Conservation (phyloP, 2,888 invertebrate genomes). For the Entomobrya proxima region DNA sequence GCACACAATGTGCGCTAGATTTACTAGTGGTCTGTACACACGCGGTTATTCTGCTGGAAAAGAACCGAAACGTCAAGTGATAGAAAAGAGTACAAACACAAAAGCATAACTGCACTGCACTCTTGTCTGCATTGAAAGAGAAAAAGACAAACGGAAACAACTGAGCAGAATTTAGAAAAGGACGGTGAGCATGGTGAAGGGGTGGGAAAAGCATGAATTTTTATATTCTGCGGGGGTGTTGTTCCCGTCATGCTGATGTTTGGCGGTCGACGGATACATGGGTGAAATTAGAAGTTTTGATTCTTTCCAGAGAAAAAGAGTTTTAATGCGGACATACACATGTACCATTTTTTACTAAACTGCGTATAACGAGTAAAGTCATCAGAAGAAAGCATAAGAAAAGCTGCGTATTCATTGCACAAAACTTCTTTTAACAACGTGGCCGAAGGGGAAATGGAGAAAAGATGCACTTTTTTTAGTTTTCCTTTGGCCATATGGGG, state of each 20-base stretch:
- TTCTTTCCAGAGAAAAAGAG: neutral
- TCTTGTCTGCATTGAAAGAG: too few relatives aligned
- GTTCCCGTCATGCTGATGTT: neutral
- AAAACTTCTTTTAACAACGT: too few relatives aligned
- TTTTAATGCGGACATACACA: neutral
- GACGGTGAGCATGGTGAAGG: neutral
- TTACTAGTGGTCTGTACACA: neutral
- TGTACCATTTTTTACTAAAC: neutral
- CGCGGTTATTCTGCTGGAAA: neutral
- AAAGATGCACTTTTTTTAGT: neutral
- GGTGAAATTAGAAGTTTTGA: neutral
- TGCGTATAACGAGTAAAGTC: constrained; percentile 46
- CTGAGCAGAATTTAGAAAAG: constrained; percentile 28
- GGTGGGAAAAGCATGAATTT: constrained; percentile 1
- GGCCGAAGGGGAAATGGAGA: neutral
- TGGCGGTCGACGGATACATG: neutral
- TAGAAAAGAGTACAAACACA: constrained; percentile 20
- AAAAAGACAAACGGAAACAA: constrained; percentile 27
- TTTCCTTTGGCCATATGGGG: too few relatives aligned
- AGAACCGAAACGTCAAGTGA: constrained; percentile 2
- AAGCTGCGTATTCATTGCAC: neutral
- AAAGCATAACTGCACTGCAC: too few relatives aligned
- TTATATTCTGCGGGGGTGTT: constrained; percentile 2
- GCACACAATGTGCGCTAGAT: constrained; percentile 42
- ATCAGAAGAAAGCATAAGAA: neutral